Conservation (phyloP, 1,140 invertebrate genomes). For the Cepaea nemoralis region DNA sequence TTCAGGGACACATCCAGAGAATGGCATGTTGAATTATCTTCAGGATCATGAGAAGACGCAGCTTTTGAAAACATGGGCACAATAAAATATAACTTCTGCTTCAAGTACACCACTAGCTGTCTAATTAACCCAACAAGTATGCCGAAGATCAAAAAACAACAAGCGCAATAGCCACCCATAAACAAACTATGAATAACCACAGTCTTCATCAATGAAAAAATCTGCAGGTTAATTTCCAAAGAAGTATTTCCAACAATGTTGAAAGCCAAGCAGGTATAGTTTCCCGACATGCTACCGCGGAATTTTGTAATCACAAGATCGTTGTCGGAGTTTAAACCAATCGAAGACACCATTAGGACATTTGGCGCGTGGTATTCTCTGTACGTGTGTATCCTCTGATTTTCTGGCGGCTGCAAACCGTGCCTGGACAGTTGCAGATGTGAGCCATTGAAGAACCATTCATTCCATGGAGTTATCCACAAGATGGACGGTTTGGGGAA, state of each 20-base stretch:
- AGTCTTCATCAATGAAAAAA: conserved; percentile 38
- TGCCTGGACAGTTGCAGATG: conserved; percentile 13
- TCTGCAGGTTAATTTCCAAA: conserved; percentile 38
- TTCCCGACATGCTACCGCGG: conserved; percentile 57
- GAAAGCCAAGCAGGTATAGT: conserved; percentile 57
- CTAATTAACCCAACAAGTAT: conserved; percentile 55
- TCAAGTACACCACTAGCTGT: conserved; percentile 26
- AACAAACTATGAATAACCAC: conserved; percentile 48
- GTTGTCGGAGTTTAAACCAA: conserved; percentile 42
- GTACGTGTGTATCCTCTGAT: conserved; percentile 17
- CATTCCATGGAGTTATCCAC: conserved; percentile 64
- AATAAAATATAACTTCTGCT: conserved; percentile 34
- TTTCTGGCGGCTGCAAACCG: conserved; percentile 33
- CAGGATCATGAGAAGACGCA: conserved; percentile 43
- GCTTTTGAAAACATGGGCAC: conserved; percentile 44
- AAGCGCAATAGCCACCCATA: conserved; percentile 48
- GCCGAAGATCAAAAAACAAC: conserved; percentile 49
- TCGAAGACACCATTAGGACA: conserved; percentile 34
- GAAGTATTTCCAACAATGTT: conserved; percentile 55
- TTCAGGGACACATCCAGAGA: background rate
- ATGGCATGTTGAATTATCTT: conserved; percentile 34
- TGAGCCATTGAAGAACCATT: conserved; percentile 43
- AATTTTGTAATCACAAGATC: conserved; percentile 52
- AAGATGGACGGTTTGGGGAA: conserved; percentile 52
- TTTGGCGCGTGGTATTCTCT: conserved; percentile 43